Evolutionary conservation across 2,888 invertebrate species (phyloP).

Genomic region (Pristionchus entomophagus): DNA sequence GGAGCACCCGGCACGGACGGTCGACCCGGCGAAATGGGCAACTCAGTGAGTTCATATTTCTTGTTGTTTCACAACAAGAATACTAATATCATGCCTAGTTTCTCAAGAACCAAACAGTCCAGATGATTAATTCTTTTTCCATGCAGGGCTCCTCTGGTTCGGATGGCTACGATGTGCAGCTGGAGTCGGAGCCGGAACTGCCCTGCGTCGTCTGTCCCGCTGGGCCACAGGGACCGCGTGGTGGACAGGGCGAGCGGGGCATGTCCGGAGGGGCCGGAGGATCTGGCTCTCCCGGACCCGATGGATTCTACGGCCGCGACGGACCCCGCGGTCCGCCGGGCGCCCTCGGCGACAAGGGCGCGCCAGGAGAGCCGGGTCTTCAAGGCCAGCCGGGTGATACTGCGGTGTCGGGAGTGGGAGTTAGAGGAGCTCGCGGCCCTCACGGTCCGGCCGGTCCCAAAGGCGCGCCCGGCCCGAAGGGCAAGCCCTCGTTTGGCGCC

Average conservation of each 20-base stretch:
- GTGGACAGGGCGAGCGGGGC: constrained; percentile 75
- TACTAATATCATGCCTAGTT: neutral
- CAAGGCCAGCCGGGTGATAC: constrained; percentile 67
- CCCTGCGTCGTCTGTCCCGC: constrained; percentile 75
- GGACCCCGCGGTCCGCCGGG: constrained; percentile 68
- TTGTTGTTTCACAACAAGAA: neutral
- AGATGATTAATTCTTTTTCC: no score
- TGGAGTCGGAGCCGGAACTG: constrained; percentile 72
- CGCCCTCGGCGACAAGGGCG: constrained; percentile 58
- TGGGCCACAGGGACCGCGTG: constrained; percentile 74
- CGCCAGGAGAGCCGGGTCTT: constrained; percentile 60
- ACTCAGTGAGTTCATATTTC: constrained; percentile 54
- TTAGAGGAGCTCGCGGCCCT: constrained; percentile 68
- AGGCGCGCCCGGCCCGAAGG: constrained; percentile 49
- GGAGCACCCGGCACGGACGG: constrained; percentile 72
- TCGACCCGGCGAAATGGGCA: constrained; percentile 69
- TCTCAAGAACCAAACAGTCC: no score
- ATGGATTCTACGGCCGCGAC: constrained; percentile 67
- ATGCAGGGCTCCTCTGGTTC: constrained; percentile 59
- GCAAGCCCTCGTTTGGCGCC: constrained; percentile 53
- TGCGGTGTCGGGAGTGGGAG: constrained; percentile 70
- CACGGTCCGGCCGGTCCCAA: constrained; percentile 64
- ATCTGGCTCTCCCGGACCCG: constrained; percentile 63
- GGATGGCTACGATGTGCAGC: constrained; percentile 74
- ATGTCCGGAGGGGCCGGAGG: constrained; percentile 64